Conservation (phyloP, 2,797 vertebrate species). For the Aeoliscus strigatus region DNA sequence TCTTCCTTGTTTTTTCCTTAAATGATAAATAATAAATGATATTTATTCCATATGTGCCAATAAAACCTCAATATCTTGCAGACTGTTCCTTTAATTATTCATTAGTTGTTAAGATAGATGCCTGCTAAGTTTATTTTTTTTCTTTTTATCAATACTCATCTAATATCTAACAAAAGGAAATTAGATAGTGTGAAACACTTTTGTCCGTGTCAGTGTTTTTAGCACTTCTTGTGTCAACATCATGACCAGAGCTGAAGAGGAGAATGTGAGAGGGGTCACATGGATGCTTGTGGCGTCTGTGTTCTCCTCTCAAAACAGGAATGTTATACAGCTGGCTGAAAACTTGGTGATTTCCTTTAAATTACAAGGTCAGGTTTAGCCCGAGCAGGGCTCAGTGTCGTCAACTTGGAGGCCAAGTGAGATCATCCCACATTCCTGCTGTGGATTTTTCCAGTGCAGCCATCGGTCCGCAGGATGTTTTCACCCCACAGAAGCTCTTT, state of each 20-base stretch:
- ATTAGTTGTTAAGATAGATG: too few relatives aligned
- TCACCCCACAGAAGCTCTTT: constrained; percentile 54
- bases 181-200: too few relatives aligned
- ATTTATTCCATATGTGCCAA: too few relatives aligned
- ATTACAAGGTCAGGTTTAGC: constrained; percentile 38
- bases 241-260: background rate
- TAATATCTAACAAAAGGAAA: too few relatives aligned
- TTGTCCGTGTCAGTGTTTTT: too few relatives aligned
- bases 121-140: too few relatives aligned
- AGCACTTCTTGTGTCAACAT: background rate
- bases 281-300: constrained; percentile 33
- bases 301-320: constrained; percentile 30
- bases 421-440: constrained; percentile 62
- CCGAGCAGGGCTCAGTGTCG: constrained; percentile 22
- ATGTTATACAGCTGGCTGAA: constrained; percentile 34
- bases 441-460: constrained; percentile 60
- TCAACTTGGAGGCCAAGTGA: constrained; percentile 35
- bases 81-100: too few relatives aligned
- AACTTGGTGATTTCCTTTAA: constrained; percentile 48
- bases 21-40: too few relatives aligned
- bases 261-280: constrained; percentile 2
- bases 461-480: constrained; percentile 47
- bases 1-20: too few relatives aligned
- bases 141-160: too few relatives aligned
- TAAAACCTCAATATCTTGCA: too few relatives aligned